phyloP scores from a whole-genome alignment of 1,140 invertebrate genomes.

The Ditylenchus dipsaci region DNA sequence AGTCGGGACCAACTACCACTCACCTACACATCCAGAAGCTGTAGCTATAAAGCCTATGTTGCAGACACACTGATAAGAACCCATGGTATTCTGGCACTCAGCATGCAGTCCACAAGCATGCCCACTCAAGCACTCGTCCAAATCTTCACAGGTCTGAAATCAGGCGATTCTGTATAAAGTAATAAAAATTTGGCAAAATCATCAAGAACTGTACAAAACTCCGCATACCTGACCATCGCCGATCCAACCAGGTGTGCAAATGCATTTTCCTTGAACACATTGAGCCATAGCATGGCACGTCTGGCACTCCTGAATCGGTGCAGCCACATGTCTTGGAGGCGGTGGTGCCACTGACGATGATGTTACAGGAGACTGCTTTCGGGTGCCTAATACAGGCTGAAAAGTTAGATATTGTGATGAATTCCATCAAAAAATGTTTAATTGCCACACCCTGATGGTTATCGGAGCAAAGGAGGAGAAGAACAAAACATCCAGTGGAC shows the following conservation, averaged over 20 bases:
- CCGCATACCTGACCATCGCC: conserved; percentile 38
- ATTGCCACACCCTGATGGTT: conserved; percentile 1
- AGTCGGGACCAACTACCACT: too few relatives aligned
- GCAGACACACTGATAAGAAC: conserved; percentile 42
- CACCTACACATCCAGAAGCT: conserved; percentile 27
- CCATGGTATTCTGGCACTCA: conserved; percentile 35
- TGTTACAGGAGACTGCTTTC: conserved; percentile 3
- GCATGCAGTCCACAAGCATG: conserved; percentile 32
- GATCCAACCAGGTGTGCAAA: conserved; percentile 29
- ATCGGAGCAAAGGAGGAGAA: conserved; percentile 5
- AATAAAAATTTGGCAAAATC: too few relatives aligned
- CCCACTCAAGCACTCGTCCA: conserved; percentile 30
- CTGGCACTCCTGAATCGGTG: conserved; percentile 10
- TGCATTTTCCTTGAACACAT: conserved; percentile 19
- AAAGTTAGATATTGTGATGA: not conserved
- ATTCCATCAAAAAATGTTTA: not conserved
- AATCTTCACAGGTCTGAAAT: conserved; percentile 27
- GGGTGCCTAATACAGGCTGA: conserved; percentile 4
- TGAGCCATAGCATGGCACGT: conserved; percentile 29
- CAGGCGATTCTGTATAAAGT: too few relatives aligned
- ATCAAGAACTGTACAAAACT: too few relatives aligned
- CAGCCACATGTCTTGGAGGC: not conserved
- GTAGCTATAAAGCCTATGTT: conserved; percentile 34
- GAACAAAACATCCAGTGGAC: not conserved
- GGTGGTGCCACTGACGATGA: conserved; percentile 5